Evolutionary conservation across 2,797 vertebrate species (phyloP).

Genomic region (Gymnocypris eckloni): DNA sequence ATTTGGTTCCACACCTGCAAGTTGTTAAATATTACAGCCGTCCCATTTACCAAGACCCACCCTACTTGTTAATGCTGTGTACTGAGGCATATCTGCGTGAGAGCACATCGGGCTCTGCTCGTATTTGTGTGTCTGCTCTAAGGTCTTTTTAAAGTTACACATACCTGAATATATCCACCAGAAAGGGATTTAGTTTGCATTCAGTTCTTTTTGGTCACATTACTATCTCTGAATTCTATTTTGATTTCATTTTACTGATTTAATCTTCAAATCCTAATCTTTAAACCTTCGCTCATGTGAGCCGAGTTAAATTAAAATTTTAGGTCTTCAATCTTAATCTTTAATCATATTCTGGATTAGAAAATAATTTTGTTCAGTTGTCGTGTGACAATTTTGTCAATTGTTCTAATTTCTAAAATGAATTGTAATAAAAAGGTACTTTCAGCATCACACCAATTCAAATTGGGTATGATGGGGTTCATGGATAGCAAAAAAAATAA

Average conservation of each 20-base stretch:
- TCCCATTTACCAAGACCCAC: constrained; percentile 68
- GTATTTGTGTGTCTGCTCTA: constrained; percentile 23
- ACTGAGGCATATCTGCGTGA: constrained; percentile 31
- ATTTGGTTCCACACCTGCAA: constrained; percentile 77
- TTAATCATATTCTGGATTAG: neutral
- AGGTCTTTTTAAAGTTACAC: neutral
- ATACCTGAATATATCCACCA: constrained; percentile 12
- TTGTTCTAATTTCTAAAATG: neutral
- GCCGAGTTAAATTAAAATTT: neutral
- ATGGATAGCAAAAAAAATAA: neutral
- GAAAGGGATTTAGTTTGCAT: constrained; percentile 13
- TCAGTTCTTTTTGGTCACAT: neutral
- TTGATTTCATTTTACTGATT: neutral
- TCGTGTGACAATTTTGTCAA: neutral
- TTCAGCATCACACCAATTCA: neutral
- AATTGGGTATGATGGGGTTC: neutral
- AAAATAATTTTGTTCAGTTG: neutral
- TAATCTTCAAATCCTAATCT: neutral
- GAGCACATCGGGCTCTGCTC: constrained; percentile 10
- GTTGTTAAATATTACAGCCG: constrained; percentile 75
- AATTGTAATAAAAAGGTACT: neutral
- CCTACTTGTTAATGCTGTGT: constrained; percentile 51
- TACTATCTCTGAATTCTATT: neutral
- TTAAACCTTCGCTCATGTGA: neutral
- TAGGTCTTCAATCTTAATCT: neutral